A percentile compares a stretch with the other conserved stretches of the same genome.
Evolutionary conservation across 1,140 invertebrate genomes (phyloP).

Genomic region (Epicauta chinensis): DNA sequence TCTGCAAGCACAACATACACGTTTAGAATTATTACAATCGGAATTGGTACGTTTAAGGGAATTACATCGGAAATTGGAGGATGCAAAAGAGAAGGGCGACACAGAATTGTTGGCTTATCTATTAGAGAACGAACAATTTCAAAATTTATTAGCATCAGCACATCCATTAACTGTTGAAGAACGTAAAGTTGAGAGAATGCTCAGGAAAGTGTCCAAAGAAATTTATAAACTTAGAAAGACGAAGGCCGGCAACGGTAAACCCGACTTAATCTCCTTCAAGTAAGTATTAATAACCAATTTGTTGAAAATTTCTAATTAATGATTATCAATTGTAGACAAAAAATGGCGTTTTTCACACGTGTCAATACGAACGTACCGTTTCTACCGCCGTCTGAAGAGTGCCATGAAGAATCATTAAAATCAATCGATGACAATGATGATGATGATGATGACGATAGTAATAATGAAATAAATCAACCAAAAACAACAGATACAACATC

Average conservation of each 20-base stretch:
- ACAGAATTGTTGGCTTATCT: conserved; percentile 74
- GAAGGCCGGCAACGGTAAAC: conserved; percentile 80
- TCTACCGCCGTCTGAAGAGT: conserved; percentile 63
- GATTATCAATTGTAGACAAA: conserved; percentile 64
- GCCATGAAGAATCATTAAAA: conserved; percentile 28
- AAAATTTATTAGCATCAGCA: conserved; percentile 65
- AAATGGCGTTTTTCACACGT: conserved; percentile 91
- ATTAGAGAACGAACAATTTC: conserved; percentile 79
- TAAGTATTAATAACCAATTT: conserved; percentile 49
- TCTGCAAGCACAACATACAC: conserved; percentile 79
- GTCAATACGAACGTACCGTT: conserved; percentile 71
- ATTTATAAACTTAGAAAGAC: conserved; percentile 85
- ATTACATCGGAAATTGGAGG: conserved; percentile 68
- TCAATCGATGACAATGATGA: conserved; percentile 21
- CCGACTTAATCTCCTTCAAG: conserved; percentile 90
- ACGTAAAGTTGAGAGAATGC: conserved; percentile 70
- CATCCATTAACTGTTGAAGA: conserved; percentile 62
- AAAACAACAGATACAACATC: conserved; percentile 8
- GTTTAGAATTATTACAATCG: conserved; percentile 72
- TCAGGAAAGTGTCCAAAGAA: conserved; percentile 81
- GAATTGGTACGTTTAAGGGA: conserved; percentile 76
- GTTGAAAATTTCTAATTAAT: background rate
- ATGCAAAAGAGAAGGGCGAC: conserved; percentile 71
- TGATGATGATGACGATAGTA: conserved; percentile 13
- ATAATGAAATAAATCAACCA: conserved; percentile 15